A percentile compares a stretch with the other conserved stretches of the same genome.
Evolutionary conservation across 2,888 invertebrate species (phyloP).

Genomic region (Itoplectis maculator): DNA sequence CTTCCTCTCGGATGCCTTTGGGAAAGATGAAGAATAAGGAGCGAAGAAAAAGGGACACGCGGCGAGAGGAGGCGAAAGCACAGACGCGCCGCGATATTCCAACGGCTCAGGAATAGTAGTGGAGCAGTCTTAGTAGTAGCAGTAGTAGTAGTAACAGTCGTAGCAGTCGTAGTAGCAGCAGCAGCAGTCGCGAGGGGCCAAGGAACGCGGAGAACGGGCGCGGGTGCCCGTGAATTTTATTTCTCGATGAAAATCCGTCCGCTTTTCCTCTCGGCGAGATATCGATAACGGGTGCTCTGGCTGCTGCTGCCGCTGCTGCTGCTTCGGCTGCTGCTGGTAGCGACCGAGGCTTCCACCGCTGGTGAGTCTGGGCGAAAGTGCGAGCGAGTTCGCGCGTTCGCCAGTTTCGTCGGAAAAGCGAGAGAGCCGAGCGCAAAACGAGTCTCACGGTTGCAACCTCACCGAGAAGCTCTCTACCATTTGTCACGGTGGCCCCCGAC

Average conservation of each 20-base stretch:
- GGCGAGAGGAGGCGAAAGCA: background rate
- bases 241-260: slow-evolving; percentile 58
- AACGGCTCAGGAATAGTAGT: too few relatives aligned
- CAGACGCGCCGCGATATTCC: slow-evolving; percentile 31
- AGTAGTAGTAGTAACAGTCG: too few relatives aligned
- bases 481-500: slow-evolving; percentile 72
- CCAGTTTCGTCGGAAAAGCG: background rate
- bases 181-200: slow-evolving; percentile 22
- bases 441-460: slow-evolving; percentile 46
- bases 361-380: background rate
- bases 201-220: slow-evolving; percentile 17
- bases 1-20: slow-evolving; percentile 21
- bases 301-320: slow-evolving; percentile 36
- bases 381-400: slow-evolving; percentile 7
- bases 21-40: slow-evolving; percentile 29
- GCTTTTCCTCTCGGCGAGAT: slow-evolving; percentile 55
- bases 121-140: too few relatives aligned
- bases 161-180: too few relatives aligned
- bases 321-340: slow-evolving; percentile 25
- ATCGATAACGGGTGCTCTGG: slow-evolving; percentile 57
- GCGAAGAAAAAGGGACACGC: background rate
- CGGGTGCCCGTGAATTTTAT: slow-evolving; percentile 62
- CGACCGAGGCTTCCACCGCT: slow-evolving; percentile 34
- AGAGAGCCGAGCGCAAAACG: slow-evolving; percentile 27
- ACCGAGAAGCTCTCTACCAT: slow-evolving; percentile 66